Percentiles rank a stretch among this genome's conserved stretches.
phyloP scores from a whole-genome alignment of 2,888 invertebrate species.

The Aethes cnicana region DNA sequence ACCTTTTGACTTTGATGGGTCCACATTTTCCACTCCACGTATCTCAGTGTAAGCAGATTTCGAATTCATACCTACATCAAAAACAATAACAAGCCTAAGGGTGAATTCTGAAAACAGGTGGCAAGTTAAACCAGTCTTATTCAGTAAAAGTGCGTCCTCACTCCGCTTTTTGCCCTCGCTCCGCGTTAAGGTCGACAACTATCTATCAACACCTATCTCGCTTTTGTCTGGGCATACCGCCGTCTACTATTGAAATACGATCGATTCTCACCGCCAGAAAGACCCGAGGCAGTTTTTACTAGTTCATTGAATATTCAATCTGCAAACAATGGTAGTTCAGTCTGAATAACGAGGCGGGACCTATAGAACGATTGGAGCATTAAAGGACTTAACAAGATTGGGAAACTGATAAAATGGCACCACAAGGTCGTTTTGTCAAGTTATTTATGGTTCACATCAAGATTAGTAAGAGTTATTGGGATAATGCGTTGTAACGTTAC shows the following conservation, averaged over 20 bases:
- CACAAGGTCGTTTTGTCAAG: neutral
- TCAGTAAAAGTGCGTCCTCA: conserved; percentile 59
- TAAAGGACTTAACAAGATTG: conserved; percentile 7
- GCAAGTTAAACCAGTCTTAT: conserved; percentile 12
- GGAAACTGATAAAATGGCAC: neutral
- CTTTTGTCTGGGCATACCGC: conserved; percentile 41
- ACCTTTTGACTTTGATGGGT: too few relatives aligned
- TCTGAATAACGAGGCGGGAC: conserved; percentile 8
- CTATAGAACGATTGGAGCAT: conserved; percentile 5
- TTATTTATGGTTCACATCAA: too few relatives aligned
- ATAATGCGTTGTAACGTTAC: neutral
- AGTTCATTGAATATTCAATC: conserved; percentile 28
- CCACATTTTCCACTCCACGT: too few relatives aligned
- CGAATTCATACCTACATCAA: neutral
- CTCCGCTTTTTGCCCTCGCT: conserved; percentile 62
- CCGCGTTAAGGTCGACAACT: conserved; percentile 71
- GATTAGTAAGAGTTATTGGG: too few relatives aligned
- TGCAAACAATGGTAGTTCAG: conserved; percentile 15
- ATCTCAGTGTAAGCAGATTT: too few relatives aligned
- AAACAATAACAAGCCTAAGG: neutral
- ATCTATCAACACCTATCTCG: conserved; percentile 68
- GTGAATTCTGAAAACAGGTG: conserved; percentile 11
- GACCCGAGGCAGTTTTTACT: conserved; percentile 17
- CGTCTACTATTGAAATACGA: conserved; percentile 21
- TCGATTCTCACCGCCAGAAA: conserved; percentile 21